phyloP scores from a whole-genome alignment of 2,797 vertebrate genomes.

The Petrocephalus sullivani region DNA sequence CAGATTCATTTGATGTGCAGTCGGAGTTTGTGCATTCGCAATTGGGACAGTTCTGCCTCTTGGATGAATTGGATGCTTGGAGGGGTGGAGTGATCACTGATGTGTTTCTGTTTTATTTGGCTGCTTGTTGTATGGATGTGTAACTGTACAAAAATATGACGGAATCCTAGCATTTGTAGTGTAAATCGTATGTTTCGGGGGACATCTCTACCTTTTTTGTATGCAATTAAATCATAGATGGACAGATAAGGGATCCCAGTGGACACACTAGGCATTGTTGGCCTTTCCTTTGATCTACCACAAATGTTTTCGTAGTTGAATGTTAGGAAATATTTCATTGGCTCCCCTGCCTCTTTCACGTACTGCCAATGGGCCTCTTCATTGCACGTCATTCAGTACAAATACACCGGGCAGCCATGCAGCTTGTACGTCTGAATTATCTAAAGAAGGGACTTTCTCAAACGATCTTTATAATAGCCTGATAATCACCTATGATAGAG shows the following conservation, averaged over 20 bases:
- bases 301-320: background rate
- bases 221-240: background rate
- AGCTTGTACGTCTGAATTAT: conserved; percentile 20
- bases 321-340: background rate
- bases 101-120: background rate
- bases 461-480: conserved; percentile 28
- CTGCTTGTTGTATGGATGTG: background rate
- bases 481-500: conserved; percentile 25
- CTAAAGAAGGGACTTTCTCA: conserved; percentile 22
- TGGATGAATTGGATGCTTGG: background rate
- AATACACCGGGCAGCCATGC: conserved; percentile 5
- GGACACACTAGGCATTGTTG: background rate
- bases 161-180: background rate
- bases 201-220: background rate
- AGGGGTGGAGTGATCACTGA: background rate
- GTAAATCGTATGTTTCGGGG: background rate
- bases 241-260: background rate
- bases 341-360: background rate
- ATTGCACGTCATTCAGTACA: background rate
- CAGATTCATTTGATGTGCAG: background rate
- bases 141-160: too few relatives aligned
- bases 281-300: background rate
- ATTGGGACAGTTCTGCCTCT: background rate
- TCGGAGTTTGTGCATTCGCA: background rate
- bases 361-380: background rate